These are phyloP conservation scores for Conopomorpha cramerella DNA, from an alignment of 1,140 invertebrate species.

Conservation along the genomic window DNA sequence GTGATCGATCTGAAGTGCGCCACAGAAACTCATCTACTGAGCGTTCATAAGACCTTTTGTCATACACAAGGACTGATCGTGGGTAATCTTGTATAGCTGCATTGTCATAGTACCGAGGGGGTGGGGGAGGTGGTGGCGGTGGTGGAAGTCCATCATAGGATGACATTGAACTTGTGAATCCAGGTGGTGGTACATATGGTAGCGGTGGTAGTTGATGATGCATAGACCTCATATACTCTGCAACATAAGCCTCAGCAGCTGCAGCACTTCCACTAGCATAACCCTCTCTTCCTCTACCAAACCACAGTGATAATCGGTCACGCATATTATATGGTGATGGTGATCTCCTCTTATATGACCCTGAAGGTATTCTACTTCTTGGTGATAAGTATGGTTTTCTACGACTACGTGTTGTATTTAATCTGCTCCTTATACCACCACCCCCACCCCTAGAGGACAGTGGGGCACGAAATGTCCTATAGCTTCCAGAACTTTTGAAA, in stretches of 20 bases:
- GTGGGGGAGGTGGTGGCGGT: constrained; percentile 71
- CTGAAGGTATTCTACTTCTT: constrained; percentile 47
- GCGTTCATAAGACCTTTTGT: constrained; percentile 83
- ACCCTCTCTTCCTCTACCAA: constrained; percentile 49
- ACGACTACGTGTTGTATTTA: constrained; percentile 42
- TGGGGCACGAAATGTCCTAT: constrained; percentile 50
- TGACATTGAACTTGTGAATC: constrained; percentile 59
- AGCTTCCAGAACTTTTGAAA: constrained; percentile 60
- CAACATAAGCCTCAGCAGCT: constrained; percentile 75
- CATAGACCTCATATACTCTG: constrained; percentile 81
- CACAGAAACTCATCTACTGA: constrained; percentile 90
- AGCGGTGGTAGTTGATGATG: constrained; percentile 77
- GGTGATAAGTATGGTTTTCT: constrained; percentile 56
- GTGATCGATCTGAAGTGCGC: constrained; percentile 72
- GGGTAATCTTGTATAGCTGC: constrained; percentile 63
- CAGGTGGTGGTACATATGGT: constrained; percentile 70
- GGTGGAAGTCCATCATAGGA: constrained; percentile 75
- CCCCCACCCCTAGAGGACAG: constrained; percentile 36
- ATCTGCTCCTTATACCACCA: constrained; percentile 43
- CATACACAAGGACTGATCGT: constrained; percentile 62
- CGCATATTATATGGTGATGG: constrained; percentile 59
- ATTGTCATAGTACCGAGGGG: constrained; percentile 79
- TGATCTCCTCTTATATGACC: constrained; percentile 62
- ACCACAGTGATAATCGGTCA: constrained; percentile 47
- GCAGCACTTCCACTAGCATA: constrained; percentile 62